These are phyloP conservation scores for Papilio polytes DNA, from an alignment of 1,140 invertebrate genomes.

Conservation along the genomic window DNA sequence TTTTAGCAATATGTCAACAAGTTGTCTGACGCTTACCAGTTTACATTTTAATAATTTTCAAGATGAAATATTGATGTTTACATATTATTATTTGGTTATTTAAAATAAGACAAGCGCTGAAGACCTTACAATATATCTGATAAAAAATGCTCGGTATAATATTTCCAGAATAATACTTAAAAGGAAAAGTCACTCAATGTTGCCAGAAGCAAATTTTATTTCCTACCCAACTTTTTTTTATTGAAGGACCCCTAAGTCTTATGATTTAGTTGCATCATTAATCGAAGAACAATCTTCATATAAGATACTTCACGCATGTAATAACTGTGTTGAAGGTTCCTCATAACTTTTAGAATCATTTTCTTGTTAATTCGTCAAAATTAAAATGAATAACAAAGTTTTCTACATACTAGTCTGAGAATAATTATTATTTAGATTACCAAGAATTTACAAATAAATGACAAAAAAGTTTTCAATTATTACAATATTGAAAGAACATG, in stretches of 20 bases:
- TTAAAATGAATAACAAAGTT: too few relatives aligned
- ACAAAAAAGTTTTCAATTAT: slow-evolving; percentile 5
- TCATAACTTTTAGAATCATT: too few relatives aligned
- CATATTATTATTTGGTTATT: background rate
- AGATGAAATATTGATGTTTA: background rate
- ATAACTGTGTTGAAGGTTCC: too few relatives aligned
- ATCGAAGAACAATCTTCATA: too few relatives aligned
- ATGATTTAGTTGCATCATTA: too few relatives aligned
- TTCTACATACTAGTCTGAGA: too few relatives aligned
- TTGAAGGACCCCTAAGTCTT: background rate
- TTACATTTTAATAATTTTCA: background rate
- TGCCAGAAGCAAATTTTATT: background rate
- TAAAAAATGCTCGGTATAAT: slow-evolving; percentile 11
- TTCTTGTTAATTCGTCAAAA: too few relatives aligned
- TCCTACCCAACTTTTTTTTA: background rate
- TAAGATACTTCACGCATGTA: too few relatives aligned
- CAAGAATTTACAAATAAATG: background rate
- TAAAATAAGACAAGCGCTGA: background rate
- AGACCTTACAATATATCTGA: background rate
- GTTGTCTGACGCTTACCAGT: background rate
- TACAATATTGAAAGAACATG: background rate
- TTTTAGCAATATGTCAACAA: slow-evolving; percentile 25
- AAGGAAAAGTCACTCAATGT: background rate
- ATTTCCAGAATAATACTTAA: background rate
- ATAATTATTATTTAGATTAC: too few relatives aligned